Evolutionary conservation across 2,888 invertebrate genomes (phyloP).

Genomic region (Melinopterus prodromus): DNA sequence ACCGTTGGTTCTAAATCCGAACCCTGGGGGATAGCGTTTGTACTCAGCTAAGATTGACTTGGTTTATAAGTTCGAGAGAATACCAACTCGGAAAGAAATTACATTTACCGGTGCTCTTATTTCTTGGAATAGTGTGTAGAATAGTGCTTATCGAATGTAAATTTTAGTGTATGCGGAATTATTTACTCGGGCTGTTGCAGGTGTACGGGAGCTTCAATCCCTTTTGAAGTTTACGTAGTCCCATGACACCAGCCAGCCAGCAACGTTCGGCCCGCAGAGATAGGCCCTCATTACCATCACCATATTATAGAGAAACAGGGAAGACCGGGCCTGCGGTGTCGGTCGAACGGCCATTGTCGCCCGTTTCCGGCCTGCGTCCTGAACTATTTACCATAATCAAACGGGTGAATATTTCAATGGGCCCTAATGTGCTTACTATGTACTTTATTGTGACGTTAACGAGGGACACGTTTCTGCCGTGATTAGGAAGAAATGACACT

Average conservation of each 20-base stretch:
- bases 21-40: too few species aligned
- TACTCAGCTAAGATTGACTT: too few species aligned
- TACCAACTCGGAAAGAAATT: too few species aligned
- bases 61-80: too few species aligned
- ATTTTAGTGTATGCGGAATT: background rate
- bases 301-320: slow-evolving; percentile 7
- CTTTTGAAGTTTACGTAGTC: background rate
- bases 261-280: background rate
- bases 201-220: background rate
- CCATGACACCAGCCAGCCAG: background rate
- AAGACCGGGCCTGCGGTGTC: slow-evolving; percentile 5
- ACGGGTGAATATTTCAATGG: slow-evolving; percentile 24
- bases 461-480: slow-evolving; percentile 9
- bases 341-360: slow-evolving; percentile 9
- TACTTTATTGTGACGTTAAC: slow-evolving; percentile 21
- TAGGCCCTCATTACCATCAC: slow-evolving; percentile 10
- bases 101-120: too few species aligned
- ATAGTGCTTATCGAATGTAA: too few species aligned
- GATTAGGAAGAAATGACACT: background rate
- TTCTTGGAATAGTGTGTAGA: too few species aligned
- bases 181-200: background rate
- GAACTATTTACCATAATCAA: slow-evolving; percentile 27
- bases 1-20: too few species aligned
- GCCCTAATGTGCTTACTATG: slow-evolving; percentile 24
- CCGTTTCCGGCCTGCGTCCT: background rate